Evolutionary conservation across 2,797 vertebrate species (phyloP).

Genomic region (Danio choprae): DNA sequence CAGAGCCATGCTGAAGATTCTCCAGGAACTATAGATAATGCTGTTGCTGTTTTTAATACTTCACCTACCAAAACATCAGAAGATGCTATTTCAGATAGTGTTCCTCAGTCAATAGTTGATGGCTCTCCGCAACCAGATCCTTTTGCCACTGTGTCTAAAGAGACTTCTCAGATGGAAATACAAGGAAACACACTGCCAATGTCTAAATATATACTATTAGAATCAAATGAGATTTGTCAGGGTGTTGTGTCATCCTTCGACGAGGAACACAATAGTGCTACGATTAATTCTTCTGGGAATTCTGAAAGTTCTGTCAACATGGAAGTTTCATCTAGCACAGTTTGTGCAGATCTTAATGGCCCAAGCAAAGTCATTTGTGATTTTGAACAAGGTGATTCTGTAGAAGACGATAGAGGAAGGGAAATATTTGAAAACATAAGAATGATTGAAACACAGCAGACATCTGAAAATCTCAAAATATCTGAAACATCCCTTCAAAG

Average conservation of each 20-base stretch:
- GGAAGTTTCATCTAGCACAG: constrained; percentile 75
- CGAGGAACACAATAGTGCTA: constrained; percentile 9
- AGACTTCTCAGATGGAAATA: constrained; percentile 1
- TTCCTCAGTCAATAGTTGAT: constrained; percentile 26
- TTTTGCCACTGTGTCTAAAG: background rate
- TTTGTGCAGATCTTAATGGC: constrained; percentile 67
- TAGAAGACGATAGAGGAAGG: background rate
- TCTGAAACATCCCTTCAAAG: constrained; percentile 32
- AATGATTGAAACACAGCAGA: background rate
- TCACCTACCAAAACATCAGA: constrained; percentile 14
- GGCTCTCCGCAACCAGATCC: constrained; percentile 29
- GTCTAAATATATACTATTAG: background rate
- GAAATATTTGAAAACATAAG: background rate
- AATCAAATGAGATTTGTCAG: constrained; percentile 28
- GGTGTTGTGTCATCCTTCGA: constrained; percentile 39
- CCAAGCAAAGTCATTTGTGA: constrained; percentile 68
- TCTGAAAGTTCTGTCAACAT: constrained; percentile 46
- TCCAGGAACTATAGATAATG: background rate
- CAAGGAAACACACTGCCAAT: background rate
- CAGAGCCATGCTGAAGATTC: background rate
- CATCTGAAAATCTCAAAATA: constrained; percentile 11
- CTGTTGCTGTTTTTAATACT: background rate
- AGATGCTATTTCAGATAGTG: constrained; percentile 6
- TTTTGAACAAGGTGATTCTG: constrained; percentile 57
- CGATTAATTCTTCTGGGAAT: constrained; percentile 36